phyloP scores from a whole-genome alignment of 1,140 invertebrate genomes.

The Chironomus striatipennis region DNA sequence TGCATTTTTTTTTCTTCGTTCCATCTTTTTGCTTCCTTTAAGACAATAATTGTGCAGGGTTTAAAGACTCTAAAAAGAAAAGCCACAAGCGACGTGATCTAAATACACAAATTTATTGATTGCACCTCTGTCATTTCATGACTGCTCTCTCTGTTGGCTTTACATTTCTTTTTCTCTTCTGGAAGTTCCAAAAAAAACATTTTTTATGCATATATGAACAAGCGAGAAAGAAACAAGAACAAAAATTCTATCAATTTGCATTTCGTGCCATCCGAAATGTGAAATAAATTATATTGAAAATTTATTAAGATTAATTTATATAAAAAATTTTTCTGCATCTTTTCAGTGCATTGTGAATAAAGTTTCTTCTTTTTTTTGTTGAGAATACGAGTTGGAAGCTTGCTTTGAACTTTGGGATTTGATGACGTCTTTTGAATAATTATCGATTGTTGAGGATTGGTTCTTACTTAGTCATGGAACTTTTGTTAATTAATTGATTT shows the following conservation, averaged over 20 bases:
- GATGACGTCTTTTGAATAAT: no score
- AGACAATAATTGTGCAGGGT: slow-evolving; percentile 6
- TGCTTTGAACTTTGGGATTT: no score
- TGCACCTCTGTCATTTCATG: slow-evolving; percentile 11
- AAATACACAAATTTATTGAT: no score
- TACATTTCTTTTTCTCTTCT: background rate
- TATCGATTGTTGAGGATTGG: no score
- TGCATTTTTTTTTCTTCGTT: background rate
- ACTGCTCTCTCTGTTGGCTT: slow-evolving; percentile 11
- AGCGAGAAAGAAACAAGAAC: background rate
- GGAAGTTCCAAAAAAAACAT: background rate
- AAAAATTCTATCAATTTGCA: slow-evolving; percentile 14
- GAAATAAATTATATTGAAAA: slow-evolving; percentile 15
- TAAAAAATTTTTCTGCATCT: background rate
- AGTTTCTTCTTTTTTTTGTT: background rate
- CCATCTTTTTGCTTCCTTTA: background rate
- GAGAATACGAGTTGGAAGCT: background rate
- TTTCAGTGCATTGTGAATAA: background rate
- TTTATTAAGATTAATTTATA: slow-evolving; percentile 15
- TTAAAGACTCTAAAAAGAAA: background rate
- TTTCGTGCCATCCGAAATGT: slow-evolving; percentile 11
- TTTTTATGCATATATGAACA: background rate
- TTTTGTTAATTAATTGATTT: no score
- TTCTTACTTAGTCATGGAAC: no score
- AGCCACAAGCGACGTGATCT: no score